Evolutionary conservation across 1,140 invertebrate genomes (phyloP).

Genomic region (Himalopsyche phryganea): DNA sequence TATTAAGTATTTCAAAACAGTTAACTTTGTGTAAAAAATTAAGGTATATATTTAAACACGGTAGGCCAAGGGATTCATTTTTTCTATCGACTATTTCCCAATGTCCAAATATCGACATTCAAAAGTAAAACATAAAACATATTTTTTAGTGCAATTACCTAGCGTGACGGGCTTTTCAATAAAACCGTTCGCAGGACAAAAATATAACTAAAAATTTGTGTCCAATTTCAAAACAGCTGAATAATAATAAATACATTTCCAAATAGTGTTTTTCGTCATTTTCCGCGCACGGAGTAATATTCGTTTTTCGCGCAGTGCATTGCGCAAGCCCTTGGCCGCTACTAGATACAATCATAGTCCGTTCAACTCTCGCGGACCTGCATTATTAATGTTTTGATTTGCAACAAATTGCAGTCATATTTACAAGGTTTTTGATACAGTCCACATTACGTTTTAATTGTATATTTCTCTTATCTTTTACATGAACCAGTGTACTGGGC

Average conservation of each 20-base stretch:
- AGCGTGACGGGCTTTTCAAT: neutral
- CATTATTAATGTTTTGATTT: too few species aligned
- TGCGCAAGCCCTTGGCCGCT: neutral
- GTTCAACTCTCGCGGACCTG: neutral
- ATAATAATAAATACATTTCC: constrained; percentile 2
- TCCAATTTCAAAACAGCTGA: neutral
- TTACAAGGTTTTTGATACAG: too few species aligned
- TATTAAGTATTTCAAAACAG: too few species aligned
- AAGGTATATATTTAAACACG: too few species aligned
- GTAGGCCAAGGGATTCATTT: too few species aligned
- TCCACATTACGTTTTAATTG: too few species aligned
- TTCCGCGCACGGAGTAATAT: neutral
- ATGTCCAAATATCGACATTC: too few species aligned
- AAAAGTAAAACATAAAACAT: neutral
- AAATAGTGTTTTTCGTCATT: neutral
- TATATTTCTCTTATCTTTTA: too few species aligned
- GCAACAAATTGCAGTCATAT: too few species aligned
- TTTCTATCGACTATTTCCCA: too few species aligned
- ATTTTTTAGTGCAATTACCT: neutral
- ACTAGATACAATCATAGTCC: neutral
- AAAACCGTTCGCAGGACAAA: neutral
- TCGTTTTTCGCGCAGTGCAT: neutral
- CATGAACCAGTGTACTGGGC: too few species aligned
- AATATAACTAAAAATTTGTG: neutral
- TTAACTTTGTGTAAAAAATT: too few species aligned